phyloP scores from a whole-genome alignment of 1,140 invertebrate genomes.

The Euglossa dilemma region DNA sequence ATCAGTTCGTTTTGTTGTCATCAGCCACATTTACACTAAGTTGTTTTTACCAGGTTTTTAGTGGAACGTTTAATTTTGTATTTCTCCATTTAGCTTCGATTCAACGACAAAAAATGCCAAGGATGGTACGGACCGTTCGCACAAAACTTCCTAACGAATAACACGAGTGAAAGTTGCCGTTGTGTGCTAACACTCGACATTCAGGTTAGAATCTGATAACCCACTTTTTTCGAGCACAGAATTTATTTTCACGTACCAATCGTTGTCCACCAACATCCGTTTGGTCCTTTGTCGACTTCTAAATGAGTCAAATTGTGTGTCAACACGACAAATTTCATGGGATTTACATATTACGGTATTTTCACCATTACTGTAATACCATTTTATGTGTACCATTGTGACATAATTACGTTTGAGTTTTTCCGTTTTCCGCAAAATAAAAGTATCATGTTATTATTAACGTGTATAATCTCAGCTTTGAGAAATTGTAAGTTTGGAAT shows the following conservation, averaged over 20 bases:
- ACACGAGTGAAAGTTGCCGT: slow-evolving; percentile 33
- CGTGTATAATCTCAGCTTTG: neutral
- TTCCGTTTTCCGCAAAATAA: neutral
- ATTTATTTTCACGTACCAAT: neutral
- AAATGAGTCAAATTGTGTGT: neutral
- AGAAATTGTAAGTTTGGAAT: too few species aligned
- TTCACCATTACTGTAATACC: neutral
- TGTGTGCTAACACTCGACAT: slow-evolving; percentile 45
- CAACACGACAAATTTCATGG: neutral
- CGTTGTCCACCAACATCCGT: neutral
- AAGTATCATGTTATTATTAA: neutral
- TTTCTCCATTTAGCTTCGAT: slow-evolving; percentile 17
- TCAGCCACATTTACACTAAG: slow-evolving; percentile 69
- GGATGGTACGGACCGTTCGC: slow-evolving; percentile 16
- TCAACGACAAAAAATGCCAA: slow-evolving; percentile 40
- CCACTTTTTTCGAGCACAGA: slow-evolving; percentile 63
- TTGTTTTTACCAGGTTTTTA: slow-evolving; percentile 70
- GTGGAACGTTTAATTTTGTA: slow-evolving; percentile 55
- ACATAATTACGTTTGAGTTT: neutral
- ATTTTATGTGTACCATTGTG: neutral
- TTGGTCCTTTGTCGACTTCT: neutral
- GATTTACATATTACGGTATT: neutral
- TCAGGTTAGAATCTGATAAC: slow-evolving; percentile 76
- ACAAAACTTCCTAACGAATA: slow-evolving; percentile 15
- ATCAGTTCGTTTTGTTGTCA: slow-evolving; percentile 73